These are phyloP conservation scores for Cryptocephalus moraei DNA, from an alignment of 2,888 invertebrate genomes.

Conservation along the genomic window DNA sequence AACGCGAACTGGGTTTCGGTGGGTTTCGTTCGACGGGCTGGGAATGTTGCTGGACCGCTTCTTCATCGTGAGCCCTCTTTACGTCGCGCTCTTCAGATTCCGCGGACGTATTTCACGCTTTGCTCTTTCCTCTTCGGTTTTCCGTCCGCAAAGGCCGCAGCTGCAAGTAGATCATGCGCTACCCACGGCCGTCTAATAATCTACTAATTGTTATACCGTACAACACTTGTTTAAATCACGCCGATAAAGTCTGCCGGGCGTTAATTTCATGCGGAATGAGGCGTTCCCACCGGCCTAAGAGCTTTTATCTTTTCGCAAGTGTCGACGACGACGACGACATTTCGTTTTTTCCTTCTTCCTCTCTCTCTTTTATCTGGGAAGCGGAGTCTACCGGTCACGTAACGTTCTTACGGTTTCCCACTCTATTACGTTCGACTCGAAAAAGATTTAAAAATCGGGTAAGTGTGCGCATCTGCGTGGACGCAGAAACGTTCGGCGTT, in stretches of 20 bases:
- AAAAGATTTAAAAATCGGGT: too few species aligned
- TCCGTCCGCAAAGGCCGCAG: slow-evolving; percentile 2
- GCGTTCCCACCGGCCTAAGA: too few species aligned
- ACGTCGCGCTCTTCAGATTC: not conserved
- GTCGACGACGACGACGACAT: too few species aligned
- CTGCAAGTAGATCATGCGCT: slow-evolving; percentile 7
- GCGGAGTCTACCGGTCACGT: too few species aligned
- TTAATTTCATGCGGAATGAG: too few species aligned
- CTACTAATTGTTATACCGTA: slow-evolving; percentile 8
- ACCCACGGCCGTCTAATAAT: slow-evolving; percentile 5
- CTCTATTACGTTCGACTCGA: too few species aligned
- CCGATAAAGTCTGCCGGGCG: slow-evolving; percentile 1
- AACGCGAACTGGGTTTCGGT: slow-evolving; percentile 14
- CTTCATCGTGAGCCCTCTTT: not conserved
- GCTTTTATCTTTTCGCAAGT: too few species aligned
- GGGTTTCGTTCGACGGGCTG: slow-evolving; percentile 20
- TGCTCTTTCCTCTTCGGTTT: not conserved
- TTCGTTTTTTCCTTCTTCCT: too few species aligned
- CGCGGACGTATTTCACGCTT: not conserved
- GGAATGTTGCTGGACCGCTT: slow-evolving; percentile 8
- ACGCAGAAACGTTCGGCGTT: too few species aligned
- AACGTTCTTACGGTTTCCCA: too few species aligned
- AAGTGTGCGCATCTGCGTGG: too few species aligned
- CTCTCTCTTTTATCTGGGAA: too few species aligned
- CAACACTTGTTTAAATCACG: slow-evolving; percentile 5